Percentiles rank a stretch among this genome's conserved stretches.
Conservation (phyloP, 2,113 vertebrate genomes). For the Daphoenositta chrysoptera region DNA sequence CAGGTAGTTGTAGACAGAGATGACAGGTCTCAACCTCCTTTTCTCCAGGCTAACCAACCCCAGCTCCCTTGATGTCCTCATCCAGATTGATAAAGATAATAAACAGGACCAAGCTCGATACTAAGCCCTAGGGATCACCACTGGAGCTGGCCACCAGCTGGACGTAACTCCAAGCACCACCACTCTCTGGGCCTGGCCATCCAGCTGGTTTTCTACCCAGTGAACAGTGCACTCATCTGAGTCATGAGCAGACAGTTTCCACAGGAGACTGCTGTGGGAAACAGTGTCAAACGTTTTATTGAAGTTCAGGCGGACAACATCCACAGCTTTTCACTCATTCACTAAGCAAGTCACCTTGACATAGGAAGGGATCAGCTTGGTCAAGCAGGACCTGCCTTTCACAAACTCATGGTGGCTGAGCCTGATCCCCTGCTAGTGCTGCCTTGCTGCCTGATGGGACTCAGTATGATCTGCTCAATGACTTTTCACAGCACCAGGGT, state of each 20-base stretch:
- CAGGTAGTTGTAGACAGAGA: background rate
- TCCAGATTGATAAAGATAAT: background rate
- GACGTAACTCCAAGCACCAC: background rate
- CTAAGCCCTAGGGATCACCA: background rate
- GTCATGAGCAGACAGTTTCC: background rate
- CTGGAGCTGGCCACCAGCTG: background rate
- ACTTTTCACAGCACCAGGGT: background rate
- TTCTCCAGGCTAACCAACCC: background rate
- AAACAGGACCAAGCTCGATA: background rate
- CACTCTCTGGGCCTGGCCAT: background rate
- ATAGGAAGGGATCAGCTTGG: background rate
- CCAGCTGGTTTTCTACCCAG: background rate
- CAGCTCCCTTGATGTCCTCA: background rate
- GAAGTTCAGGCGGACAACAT: background rate
- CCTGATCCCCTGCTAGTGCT: background rate
- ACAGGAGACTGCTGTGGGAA: background rate
- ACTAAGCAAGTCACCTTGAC: background rate
- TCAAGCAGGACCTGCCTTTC: background rate
- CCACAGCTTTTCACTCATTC: background rate
- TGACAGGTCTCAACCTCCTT: background rate
- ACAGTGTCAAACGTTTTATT: background rate
- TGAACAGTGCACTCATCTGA: background rate
- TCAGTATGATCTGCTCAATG: background rate
- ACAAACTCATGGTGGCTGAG: background rate
- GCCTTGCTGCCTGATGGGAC: background rate